Evolutionary conservation across 1,140 invertebrate species (phyloP).

Genomic region (Daktulosphaira vitifoliae): DNA sequence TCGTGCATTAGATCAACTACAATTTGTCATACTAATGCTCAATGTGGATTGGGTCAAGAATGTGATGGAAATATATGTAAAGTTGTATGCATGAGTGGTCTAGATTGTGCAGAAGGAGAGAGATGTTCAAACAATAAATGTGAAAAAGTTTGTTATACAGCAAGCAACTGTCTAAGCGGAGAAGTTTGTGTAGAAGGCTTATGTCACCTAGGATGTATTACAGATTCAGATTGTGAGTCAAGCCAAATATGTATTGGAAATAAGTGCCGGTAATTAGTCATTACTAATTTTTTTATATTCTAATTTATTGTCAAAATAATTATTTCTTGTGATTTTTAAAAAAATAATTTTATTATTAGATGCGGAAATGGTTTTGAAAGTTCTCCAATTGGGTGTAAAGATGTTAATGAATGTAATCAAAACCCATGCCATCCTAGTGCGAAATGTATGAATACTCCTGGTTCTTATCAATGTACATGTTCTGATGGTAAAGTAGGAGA

Average conservation of each 20-base stretch:
- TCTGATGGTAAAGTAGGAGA: constrained; percentile 63
- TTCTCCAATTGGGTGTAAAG: constrained; percentile 51
- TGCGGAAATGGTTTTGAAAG: constrained; percentile 42
- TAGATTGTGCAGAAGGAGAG: constrained; percentile 70
- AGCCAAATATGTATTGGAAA: constrained; percentile 71
- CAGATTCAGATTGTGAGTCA: constrained; percentile 65
- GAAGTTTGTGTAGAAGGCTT: constrained; percentile 77
- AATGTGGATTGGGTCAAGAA: constrained; percentile 46
- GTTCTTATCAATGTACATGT: constrained; percentile 70
- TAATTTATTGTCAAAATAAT: neutral
- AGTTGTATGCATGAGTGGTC: constrained; percentile 60
- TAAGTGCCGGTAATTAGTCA: constrained; percentile 55
- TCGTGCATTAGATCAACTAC: constrained; percentile 45
- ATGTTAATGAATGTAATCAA: constrained; percentile 60
- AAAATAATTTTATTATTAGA: constrained; percentile 26
- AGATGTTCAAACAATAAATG: constrained; percentile 69
- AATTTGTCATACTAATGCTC: constrained; percentile 9
- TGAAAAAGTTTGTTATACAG: constrained; percentile 75
- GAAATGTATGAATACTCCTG: constrained; percentile 59
- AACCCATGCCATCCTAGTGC: constrained; percentile 65
- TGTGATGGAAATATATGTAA: constrained; percentile 66
- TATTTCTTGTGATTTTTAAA: too few species aligned
- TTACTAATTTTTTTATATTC: neutral
- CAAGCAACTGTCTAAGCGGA: constrained; percentile 77
- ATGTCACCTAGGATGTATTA: constrained; percentile 72